phyloP scores from a whole-genome alignment of 2,113 vertebrate species.

The Vimba vimba region DNA sequence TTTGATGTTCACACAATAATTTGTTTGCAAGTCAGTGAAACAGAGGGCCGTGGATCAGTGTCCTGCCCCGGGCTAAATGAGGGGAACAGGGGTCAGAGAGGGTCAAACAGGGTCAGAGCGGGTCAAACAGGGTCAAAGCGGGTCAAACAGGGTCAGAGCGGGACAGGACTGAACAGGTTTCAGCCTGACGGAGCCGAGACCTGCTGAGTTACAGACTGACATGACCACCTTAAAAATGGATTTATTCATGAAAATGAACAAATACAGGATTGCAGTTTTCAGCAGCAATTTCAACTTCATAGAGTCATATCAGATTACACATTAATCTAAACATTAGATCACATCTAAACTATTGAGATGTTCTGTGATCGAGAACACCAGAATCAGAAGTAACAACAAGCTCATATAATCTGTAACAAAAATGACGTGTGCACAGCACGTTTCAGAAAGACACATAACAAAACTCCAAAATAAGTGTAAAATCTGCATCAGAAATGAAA shows the following conservation, averaged over 20 bases:
- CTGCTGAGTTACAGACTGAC: neutral
- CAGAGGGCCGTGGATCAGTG: neutral
- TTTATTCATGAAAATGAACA: constrained; percentile 4
- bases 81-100: neutral
- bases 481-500: neutral
- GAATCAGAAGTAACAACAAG: neutral
- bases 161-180: constrained; percentile 31
- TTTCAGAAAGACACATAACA: neutral
- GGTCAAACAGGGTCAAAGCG: neutral
- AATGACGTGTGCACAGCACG: neutral
- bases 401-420: neutral
- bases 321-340: neutral
- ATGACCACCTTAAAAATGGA: neutral
- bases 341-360: neutral
- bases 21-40: neutral
- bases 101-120: neutral
- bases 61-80: neutral
- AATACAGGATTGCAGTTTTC: neutral
- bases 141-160: too few relatives aligned
- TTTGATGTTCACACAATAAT: neutral
- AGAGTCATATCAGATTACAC: neutral
- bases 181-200: neutral
- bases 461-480: neutral
- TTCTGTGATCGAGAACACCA: neutral
- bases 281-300: neutral